These are phyloP conservation scores for Suricata suricatta DNA, from an alignment of 2,113 vertebrate genomes.

Conservation along the genomic window DNA sequence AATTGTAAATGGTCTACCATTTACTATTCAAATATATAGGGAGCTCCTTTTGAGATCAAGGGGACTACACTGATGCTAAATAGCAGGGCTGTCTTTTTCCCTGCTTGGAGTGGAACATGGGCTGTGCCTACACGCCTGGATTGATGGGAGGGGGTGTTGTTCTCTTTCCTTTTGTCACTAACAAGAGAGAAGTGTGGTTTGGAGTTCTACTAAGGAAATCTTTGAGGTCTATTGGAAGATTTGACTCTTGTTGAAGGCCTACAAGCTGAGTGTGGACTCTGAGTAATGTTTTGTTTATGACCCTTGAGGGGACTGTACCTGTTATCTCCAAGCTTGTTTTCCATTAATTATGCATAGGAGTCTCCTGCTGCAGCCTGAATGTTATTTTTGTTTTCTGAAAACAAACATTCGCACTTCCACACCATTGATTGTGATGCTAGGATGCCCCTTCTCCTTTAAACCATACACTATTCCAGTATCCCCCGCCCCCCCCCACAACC, in stretches of 20 bases:
- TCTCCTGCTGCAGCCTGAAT: background rate
- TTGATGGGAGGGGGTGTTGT: background rate
- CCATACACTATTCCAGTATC: background rate
- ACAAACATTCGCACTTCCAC: background rate
- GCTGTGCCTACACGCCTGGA: background rate
- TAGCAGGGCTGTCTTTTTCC: background rate
- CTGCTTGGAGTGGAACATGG: background rate
- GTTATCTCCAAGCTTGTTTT: background rate
- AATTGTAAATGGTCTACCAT: background rate
- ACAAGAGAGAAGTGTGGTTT: background rate
- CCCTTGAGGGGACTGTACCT: background rate
- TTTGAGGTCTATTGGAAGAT: background rate
- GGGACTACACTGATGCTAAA: background rate
- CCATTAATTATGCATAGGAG: background rate
- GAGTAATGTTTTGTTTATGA: background rate
- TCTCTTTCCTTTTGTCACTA: background rate
- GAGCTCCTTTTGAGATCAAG: background rate
- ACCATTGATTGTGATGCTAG: background rate
- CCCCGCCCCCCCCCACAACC: background rate
- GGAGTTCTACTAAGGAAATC: background rate
- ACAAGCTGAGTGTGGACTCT: background rate
- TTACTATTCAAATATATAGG: background rate
- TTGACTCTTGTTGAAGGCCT: background rate
- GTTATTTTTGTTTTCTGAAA: constrained; percentile 14
- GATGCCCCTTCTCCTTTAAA: background rate